Base-by-base conservation (phyloP, 2,113 vertebrate species). In the Tor tambroides region DNA sequence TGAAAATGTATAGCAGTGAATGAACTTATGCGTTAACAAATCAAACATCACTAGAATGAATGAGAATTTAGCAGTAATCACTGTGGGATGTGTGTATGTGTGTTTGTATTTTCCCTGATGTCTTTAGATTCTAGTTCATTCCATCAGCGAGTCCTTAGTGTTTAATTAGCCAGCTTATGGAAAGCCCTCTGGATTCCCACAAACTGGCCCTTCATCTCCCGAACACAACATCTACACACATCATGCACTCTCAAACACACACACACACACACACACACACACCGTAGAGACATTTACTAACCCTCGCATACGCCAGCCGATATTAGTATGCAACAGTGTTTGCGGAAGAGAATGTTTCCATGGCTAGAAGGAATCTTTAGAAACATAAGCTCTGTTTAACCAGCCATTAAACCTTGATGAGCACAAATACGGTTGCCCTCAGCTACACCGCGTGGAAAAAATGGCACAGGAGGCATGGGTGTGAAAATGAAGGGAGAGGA, bases 121-220 rank as follows among this genome's bases (percentile, higher is more conserved):
- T 84, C 32, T 80, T 72, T n/a, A 28, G 38, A 63, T 14, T 72
- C 65, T 56, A 51, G n/a, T 78, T 26, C 76, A 83, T 81, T 80
- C 79, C 74, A 80, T 84, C 54, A 41, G 35, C n/a, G 21, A 19
- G n/a, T 78, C 88, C 86, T 88, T 65, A 82, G 67, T 88, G 90
- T 92, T 92, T 91, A 91, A 92, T 92, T 90, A 92, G 86, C 43
- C 63, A 87, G 56, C 51, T 88, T 61, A 76, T 46, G 61, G 56
- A 71, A 84, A 61, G 69, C 81, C 80, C 56, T 75, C 10, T 67
- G 87, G 69, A 90, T 83, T 83, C 81, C 30, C 28, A 59, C 78
- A 85, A 26, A 54, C 84, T 79, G 74, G 26, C 67, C 35, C 46
- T 77, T 82, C 46, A 78, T 35, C 59, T 67, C 17, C 17, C 35